A percentile compares a stretch with the other conserved stretches of the same genome.
These are phyloP conservation scores for Patella pellucida DNA, from an alignment of 2,888 invertebrate species.

Conservation along the genomic window DNA sequence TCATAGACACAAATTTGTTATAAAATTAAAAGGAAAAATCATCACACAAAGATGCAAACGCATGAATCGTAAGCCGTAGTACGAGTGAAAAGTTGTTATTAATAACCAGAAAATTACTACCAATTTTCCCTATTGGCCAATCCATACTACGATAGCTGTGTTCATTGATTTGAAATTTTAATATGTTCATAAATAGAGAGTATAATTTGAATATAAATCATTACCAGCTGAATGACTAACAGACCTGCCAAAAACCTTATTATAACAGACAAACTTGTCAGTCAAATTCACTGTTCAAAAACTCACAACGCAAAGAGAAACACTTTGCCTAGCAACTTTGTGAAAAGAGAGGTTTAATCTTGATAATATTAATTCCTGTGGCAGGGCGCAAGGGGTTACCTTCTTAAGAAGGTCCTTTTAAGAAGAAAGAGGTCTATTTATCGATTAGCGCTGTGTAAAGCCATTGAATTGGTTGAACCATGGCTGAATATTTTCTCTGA, in stretches of 20 bases:
- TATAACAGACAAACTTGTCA: not conserved
- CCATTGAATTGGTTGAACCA: too few relatives aligned
- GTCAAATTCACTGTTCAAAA: too few relatives aligned
- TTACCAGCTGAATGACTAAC: not conserved
- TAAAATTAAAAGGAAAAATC: too few relatives aligned
- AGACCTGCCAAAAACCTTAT: slow-evolving; percentile 7
- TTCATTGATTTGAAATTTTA: not conserved
- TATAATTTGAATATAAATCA: not conserved
- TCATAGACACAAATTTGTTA: too few relatives aligned
- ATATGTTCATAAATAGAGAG: not conserved
- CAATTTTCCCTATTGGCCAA: too few relatives aligned
- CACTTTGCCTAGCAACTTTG: slow-evolving; percentile 12
- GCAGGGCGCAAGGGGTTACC: slow-evolving; percentile 23
- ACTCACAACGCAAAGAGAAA: not conserved
- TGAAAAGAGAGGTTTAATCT: slow-evolving; percentile 18
- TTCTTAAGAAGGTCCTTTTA: not conserved
- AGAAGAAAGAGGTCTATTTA: too few relatives aligned
- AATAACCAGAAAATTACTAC: too few relatives aligned
- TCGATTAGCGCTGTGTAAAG: too few relatives aligned
- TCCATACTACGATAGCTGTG: not conserved
- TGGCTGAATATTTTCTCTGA: too few relatives aligned
- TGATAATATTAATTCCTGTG: slow-evolving; percentile 25
- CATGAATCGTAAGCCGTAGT: too few relatives aligned
- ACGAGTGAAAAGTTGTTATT: too few relatives aligned
- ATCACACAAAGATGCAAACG: too few relatives aligned